Base-by-base conservation (phyloP, 2,888 invertebrate species). In the Latrodectus elegans region DNA sequence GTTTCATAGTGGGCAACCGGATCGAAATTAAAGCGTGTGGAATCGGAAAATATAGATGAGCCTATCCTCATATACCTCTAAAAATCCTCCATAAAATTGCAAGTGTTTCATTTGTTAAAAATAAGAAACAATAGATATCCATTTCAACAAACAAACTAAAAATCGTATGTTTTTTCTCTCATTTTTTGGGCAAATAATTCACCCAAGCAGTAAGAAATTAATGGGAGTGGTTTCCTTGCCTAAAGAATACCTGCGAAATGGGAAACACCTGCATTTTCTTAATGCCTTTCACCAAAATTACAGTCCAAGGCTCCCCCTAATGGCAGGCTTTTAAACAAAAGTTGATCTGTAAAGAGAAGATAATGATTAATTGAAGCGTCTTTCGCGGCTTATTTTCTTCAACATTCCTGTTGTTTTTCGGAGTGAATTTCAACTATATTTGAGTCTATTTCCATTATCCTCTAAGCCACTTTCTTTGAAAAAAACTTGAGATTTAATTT, bases 211-310 rank as follows among this genome's bases (percentile, higher is more conserved):
- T 11, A 12, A 73, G 55, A 55, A 38, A 22, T 10, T 60, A 60
- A n/a, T 60, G 60, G 60, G 60, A 60, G 60, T 60, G 60, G 4
- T 38, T 38, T 38, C 60, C 60, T 6, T 12, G 60, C 12, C 60
- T 11, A 10, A n/a, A 60, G n/a, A 10, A 60, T 60, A 12, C 10
- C 60, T n/a, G 60, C 60, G n/a, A 52, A 64, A 14, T 26, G 14
- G 10, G 49, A 73, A 68, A 53, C 81, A 73, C 73, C 81, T 74
- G 73, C 74, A 73, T 17, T 53, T 74, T 74, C 72, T 67, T 65
- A 72, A 52, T 78, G n/a, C 67, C 73, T 65, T 74, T 81, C 81
- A 74, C 81, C 81, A 74, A 81, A 81, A 81, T 81, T 74, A 81
- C 65, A 81, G 81, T 17, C 73, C 73, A 73, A 65, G 26, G 26